These are phyloP conservation scores for Drosophila bipectinata DNA, from an alignment of 1,140 invertebrate genomes.

Conservation along the genomic window DNA sequence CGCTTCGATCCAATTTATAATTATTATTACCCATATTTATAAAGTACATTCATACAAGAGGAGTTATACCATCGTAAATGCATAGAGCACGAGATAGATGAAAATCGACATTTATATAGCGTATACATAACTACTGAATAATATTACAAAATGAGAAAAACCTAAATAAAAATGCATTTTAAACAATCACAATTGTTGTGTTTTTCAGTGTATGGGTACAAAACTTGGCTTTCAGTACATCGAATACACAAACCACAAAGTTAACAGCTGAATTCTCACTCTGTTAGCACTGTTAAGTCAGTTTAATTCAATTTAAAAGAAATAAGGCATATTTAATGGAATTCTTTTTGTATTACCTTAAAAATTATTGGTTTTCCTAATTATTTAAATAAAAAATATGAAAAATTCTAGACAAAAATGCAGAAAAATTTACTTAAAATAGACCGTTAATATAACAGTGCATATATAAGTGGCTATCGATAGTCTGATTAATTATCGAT, in stretches of 20 bases:
- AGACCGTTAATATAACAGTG: background rate
- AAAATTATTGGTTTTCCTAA: background rate
- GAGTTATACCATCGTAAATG: constrained; percentile 72
- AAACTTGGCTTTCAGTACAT: background rate
- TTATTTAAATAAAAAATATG: background rate
- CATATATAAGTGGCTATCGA: background rate
- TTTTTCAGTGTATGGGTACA: constrained; percentile 3
- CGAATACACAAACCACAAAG: background rate
- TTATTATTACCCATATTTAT: constrained; percentile 64
- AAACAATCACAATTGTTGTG: constrained; percentile 41
- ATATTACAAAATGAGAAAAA: constrained; percentile 56
- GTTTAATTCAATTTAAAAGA: background rate
- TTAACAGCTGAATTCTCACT: background rate
- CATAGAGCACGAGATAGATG: constrained; percentile 61
- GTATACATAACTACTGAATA: constrained; percentile 74
- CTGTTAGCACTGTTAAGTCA: background rate
- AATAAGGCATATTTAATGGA: no score
- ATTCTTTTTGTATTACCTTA: no score
- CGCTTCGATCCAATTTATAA: constrained; percentile 53
- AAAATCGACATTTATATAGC: constrained; percentile 68
- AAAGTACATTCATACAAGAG: constrained; percentile 68
- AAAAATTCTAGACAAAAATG: background rate
- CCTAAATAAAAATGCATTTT: constrained; percentile 73
- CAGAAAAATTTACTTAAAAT: no score
- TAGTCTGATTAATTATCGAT: background rate